Conservation (phyloP, 1,140 invertebrate genomes). For the Nilaparvata lugens region DNA sequence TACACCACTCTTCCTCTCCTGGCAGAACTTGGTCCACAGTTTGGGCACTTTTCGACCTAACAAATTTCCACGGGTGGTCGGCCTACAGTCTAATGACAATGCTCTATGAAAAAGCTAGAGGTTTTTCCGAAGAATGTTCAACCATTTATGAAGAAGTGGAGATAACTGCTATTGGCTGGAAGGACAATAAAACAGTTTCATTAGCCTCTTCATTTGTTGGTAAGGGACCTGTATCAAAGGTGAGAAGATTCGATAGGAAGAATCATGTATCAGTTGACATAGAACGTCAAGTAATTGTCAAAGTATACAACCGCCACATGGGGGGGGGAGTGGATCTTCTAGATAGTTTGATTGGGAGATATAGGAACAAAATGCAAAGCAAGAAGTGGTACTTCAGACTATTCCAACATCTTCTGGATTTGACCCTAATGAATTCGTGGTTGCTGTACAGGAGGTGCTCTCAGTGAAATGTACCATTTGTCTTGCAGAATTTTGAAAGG, state of each 20-base stretch:
- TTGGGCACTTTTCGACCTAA: conserved; percentile 21
- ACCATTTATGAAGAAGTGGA: conserved; percentile 16
- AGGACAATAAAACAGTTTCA: conserved; percentile 35
- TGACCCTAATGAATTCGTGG: not conserved
- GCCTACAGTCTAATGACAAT: conserved; percentile 21
- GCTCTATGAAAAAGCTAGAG: conserved; percentile 19
- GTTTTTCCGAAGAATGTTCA: conserved; percentile 9
- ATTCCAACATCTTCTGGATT: not conserved
- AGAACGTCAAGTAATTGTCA: too few relatives aligned
- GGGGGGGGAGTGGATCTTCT: not conserved
- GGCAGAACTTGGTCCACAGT: too few relatives aligned
- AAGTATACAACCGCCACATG: not conserved
- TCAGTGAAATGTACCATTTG: not conserved
- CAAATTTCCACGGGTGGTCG: conserved; percentile 17
- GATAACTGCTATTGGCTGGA: conserved; percentile 21
- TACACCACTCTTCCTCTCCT: conserved; percentile 29
- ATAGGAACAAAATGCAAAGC: not conserved
- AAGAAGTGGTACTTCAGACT: not conserved
- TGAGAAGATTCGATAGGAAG: too few relatives aligned
- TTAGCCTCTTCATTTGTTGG: conserved; percentile 31
- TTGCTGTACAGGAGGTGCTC: not conserved
- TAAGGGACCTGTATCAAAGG: not conserved
- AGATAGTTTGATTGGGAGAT: not conserved
- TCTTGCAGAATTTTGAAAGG: not conserved
- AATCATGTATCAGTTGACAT: too few relatives aligned